These are phyloP conservation scores for Synergus itoensis DNA, from an alignment of 2,888 invertebrate species.

Conservation along the genomic window DNA sequence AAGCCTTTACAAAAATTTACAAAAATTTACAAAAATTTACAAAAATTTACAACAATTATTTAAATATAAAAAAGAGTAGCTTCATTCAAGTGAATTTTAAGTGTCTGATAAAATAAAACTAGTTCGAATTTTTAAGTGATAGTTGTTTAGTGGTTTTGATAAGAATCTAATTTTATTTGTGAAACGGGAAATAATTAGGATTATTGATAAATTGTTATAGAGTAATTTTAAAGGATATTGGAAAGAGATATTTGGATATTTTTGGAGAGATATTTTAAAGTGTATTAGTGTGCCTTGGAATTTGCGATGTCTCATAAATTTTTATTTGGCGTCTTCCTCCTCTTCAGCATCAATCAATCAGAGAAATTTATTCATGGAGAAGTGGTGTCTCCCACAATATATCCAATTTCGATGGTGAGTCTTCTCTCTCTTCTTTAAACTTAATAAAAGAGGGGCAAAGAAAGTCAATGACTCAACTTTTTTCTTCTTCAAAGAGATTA, in stretches of 20 bases:
- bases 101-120: background rate
- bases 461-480: background rate
- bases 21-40: too few relatives aligned
- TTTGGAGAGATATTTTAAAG: background rate
- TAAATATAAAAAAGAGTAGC: too few relatives aligned
- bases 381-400: slow-evolving; percentile 36
- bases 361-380: slow-evolving; percentile 5
- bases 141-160: background rate
- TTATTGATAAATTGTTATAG: background rate
- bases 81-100: background rate
- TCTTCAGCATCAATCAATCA: slow-evolving; percentile 14
- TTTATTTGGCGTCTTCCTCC: slow-evolving; percentile 12
- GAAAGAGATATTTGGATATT: background rate
- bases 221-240: background rate
- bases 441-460: slow-evolving; percentile 1
- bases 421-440: background rate
- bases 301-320: slow-evolving; percentile 29
- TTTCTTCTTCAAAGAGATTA: background rate
- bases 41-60: too few relatives aligned
- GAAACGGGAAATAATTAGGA: background rate
- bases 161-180: too few relatives aligned
- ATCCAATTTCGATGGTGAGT: slow-evolving; percentile 53
- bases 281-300: background rate
- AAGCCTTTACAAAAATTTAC: background rate
- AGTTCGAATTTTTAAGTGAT: background rate